Base-by-base conservation (phyloP, 2,888 invertebrate genomes). In the Cosmopolites sordidus region DNA sequence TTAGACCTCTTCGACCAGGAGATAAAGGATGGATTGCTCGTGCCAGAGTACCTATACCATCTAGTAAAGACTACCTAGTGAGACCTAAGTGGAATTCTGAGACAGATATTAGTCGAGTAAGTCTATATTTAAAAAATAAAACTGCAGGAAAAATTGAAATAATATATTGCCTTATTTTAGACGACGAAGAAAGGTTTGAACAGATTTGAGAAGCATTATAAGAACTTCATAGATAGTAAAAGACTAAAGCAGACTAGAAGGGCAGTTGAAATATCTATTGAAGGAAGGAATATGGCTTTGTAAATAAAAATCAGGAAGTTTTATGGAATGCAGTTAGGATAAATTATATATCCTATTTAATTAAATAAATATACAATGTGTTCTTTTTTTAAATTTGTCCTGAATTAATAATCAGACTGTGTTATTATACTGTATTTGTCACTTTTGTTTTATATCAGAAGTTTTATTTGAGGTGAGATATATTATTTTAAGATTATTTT, bases 1-100 rank as follows among this genome's bases (percentile, higher is more conserved):
- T 54, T 49, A 87, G 87, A 70, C 78, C 84, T 46, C 75, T 92
- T 54, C 81, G 94, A 51, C 97, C 97, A 0, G 98, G 98, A 54
- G 95, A 96, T 71, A 88, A 89, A 60, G 98, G 97, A 37, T 98
- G 94, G 94, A 86, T 96, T 59, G 86, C 87, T 27, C 80, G 98
- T 69, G 98, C 98, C 11, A 81, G 98, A 54, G 98, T 99, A 51
- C 99, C 99, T 16, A 75, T 83, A 70, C 96, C 96, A 16, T 94
- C 95, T 44, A 93, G 87, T 72, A 97, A 94, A 77, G 98, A 98
- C 75, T 99, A 99, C 75, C 89, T 98, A 46, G 86, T 90, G 62
- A 79, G 99, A 44, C 98, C 99, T 11, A 90, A 89, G 73, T 93
- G 92, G 83, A 88, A 87, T 59, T 83, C 86, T 56, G 95, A 95